A percentile compares a stretch with the other conserved stretches of the same genome.
These are phyloP conservation scores for Paratrypauchen microcephalus DNA, from an alignment of 2,797 vertebrate species.

Conservation along the genomic window DNA sequence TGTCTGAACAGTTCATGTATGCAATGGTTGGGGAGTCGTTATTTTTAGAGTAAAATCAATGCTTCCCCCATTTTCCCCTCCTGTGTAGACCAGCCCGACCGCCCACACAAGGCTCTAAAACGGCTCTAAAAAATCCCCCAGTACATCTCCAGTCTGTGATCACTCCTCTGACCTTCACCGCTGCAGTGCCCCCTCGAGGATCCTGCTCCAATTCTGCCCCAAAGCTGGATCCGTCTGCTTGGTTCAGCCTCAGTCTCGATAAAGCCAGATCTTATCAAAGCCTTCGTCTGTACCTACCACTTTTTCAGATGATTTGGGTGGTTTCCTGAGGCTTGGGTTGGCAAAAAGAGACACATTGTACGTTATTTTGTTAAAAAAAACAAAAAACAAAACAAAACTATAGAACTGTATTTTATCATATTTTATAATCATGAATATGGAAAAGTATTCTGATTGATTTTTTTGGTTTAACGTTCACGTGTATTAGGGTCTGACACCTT, in stretches of 20 bases:
- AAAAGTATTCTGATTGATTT: no score
- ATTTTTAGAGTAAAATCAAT: conserved; percentile 54
- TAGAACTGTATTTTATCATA: no score
- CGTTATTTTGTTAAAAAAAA: background rate
- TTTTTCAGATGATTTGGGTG: background rate
- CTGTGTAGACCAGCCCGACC: conserved; percentile 39
- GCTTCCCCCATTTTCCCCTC: conserved; percentile 29
- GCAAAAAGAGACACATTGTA: background rate
- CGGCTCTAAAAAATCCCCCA: conserved; percentile 26
- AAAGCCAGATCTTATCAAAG: background rate
- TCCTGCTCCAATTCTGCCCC: conserved; percentile 5
- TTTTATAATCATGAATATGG: no score
- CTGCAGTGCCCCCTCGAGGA: background rate
- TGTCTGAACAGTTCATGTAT: background rate
- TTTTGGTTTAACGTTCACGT: no score
- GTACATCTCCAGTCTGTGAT: conserved; percentile 2
- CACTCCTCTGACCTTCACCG: conserved; percentile 19
- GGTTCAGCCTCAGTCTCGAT: background rate
- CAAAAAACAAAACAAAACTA: no score
- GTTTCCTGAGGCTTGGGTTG: background rate
- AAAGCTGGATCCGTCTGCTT: background rate
- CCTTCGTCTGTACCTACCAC: background rate
- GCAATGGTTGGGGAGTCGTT: background rate
- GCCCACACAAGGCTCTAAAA: conserved; percentile 45
- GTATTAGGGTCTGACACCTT: no score